These are phyloP conservation scores for Encarsia formosa DNA, from an alignment of 2,888 invertebrate species.

Conservation along the genomic window DNA sequence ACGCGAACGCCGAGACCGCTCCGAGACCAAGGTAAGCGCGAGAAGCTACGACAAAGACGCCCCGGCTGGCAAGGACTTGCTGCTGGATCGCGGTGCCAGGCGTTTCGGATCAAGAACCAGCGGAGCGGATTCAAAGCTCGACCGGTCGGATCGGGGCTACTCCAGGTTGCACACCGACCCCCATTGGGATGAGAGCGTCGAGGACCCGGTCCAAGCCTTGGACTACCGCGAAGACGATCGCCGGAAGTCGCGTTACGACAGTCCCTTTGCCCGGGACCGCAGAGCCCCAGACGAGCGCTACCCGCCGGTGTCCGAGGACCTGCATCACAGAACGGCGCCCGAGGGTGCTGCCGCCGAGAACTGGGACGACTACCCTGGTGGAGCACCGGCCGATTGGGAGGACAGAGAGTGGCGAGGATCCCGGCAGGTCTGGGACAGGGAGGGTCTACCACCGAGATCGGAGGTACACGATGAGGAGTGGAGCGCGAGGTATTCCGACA, in stretches of 20 bases:
- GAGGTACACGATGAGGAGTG: constrained; percentile 49
- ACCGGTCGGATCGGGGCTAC: background rate
- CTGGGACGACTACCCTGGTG: constrained; percentile 42
- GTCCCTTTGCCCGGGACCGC: constrained; percentile 52
- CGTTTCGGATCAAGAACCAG: background rate
- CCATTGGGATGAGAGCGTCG: too few species aligned
- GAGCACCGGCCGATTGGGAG: constrained; percentile 42
- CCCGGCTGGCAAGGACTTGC: constrained; percentile 8
- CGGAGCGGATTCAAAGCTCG: constrained; percentile 10
- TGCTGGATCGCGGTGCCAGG: background rate
- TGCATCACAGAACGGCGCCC: constrained; percentile 27
- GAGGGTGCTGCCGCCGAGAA: constrained; percentile 45
- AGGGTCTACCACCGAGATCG: constrained; percentile 44
- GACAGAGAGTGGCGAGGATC: constrained; percentile 47
- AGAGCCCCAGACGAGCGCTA: constrained; percentile 27
- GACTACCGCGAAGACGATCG: too few species aligned
- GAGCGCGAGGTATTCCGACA: constrained; percentile 42
- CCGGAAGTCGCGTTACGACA: constrained; percentile 46
- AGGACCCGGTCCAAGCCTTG: too few species aligned
- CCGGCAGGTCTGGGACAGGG: constrained; percentile 47
- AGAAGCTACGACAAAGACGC: constrained; percentile 18
- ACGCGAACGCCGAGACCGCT: constrained; percentile 36
- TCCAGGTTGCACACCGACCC: too few species aligned
- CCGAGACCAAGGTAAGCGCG: constrained; percentile 38
- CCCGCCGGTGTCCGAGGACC: constrained; percentile 32